Percentiles rank a stretch among this genome's conserved stretches.
phyloP scores from a whole-genome alignment of 2,113 vertebrate genomes.

The Orientallactaga bullata region DNA sequence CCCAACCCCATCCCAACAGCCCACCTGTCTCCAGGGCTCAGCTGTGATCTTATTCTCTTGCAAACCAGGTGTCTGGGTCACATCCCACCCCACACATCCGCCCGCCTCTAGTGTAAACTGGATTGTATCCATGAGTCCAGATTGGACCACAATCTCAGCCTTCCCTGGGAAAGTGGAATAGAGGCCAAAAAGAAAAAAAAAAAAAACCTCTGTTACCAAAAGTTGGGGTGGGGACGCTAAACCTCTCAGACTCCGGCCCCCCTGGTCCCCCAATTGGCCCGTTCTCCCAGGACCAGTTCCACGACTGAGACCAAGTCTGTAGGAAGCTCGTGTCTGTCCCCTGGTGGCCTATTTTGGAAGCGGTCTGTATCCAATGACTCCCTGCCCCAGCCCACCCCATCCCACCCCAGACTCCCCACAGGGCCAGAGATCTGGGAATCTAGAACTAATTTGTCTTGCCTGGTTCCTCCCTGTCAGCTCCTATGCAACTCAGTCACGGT shows the following conservation, averaged over 20 bases:
- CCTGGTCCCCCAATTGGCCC: too few species aligned
- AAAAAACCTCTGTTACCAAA: background rate
- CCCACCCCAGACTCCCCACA: background rate
- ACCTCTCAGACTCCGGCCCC: too few species aligned
- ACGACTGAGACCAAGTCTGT: too few species aligned
- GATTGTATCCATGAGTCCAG: accelerated
- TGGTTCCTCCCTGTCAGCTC: background rate
- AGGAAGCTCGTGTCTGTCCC: conserved; percentile 29
- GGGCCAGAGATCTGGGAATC: background rate
- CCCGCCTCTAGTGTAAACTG: background rate
- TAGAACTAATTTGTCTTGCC: too few species aligned
- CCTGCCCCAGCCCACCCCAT: too few species aligned
- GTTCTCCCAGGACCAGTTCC: too few species aligned
- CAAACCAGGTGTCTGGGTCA: background rate
- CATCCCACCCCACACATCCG: too few species aligned
- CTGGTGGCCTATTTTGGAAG: conserved; percentile 43
- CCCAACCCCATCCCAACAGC: too few species aligned
- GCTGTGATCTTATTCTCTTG: background rate
- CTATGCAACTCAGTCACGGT: background rate
- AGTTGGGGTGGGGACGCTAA: background rate
- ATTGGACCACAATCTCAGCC: background rate
- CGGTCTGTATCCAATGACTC: background rate
- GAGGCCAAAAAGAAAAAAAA: background rate
- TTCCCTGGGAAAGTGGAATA: background rate
- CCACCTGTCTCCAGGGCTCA: too few species aligned